Percentiles rank a stretch among this genome's conserved stretches.
Evolutionary conservation across 2,797 vertebrate genomes (phyloP).

Genomic region (Xenentodon cancila): DNA sequence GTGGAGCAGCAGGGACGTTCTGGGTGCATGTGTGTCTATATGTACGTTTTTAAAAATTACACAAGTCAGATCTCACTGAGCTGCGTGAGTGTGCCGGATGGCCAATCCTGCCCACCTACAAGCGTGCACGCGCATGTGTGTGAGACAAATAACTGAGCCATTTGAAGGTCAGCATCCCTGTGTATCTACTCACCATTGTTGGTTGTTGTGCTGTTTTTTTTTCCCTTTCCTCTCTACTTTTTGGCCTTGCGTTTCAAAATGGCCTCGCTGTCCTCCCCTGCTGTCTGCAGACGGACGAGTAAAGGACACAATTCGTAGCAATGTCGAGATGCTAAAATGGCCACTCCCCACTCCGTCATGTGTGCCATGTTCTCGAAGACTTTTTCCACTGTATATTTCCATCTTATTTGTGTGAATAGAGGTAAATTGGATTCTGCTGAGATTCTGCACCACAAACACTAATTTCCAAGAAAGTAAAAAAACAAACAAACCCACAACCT

Average conservation of each 20-base stretch:
- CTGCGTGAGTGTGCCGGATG: conserved; percentile 34
- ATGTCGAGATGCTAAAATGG: conserved; percentile 47
- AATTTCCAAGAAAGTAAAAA: no score
- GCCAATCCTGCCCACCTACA: conserved; percentile 58
- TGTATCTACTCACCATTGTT: conserved; percentile 62
- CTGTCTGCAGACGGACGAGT: conserved; percentile 45
- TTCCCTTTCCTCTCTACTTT: conserved; percentile 26
- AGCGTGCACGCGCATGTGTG: conserved; percentile 26
- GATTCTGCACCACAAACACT: no score
- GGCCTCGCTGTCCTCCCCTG: conserved; percentile 52
- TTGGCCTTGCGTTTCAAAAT: conserved; percentile 65
- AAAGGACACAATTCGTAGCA: conserved; percentile 57
- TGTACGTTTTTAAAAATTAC: conserved; percentile 36
- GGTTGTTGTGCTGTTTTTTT: conserved; percentile 29
- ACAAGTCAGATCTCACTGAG: conserved; percentile 13
- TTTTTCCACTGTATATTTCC: neutral
- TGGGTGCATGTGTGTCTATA: conserved; percentile 26
- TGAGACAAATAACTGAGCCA: conserved; percentile 66
- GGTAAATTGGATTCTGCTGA: no score
- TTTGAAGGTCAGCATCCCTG: conserved; percentile 76
- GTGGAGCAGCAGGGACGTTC: conserved; percentile 63
- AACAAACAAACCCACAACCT: no score
- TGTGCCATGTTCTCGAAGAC: conserved; percentile 13
- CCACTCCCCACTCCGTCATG: conserved; percentile 29
- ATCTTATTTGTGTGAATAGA: neutral